phyloP scores from a whole-genome alignment of 2,797 vertebrate species.

The Meda fulgida region DNA sequence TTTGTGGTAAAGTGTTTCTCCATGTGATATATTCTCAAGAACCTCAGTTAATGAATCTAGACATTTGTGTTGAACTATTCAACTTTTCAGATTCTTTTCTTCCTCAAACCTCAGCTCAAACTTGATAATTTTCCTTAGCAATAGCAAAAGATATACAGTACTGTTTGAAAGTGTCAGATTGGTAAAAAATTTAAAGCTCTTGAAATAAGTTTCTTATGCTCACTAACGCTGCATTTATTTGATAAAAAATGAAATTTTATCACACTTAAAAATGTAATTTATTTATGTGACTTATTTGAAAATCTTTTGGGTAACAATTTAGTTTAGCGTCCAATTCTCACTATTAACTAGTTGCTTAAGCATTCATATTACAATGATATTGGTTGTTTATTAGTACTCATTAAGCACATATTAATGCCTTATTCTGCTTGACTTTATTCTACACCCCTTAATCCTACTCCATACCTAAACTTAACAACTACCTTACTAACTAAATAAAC shows the following conservation, averaged over 20 bases:
- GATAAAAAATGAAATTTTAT: neutral
- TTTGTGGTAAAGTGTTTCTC: constrained; percentile 79
- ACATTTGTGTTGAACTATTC: neutral
- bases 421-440: no score
- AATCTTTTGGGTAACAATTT: neutral
- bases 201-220: no score
- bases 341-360: no score
- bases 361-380: no score
- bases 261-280: neutral
- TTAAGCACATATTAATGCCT: no score
- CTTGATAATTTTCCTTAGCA: neutral
- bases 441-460: no score
- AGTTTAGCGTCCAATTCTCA: no score
- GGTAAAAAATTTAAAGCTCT: no score
- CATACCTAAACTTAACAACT: no score
- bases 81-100: neutral
- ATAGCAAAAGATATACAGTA: neutral
- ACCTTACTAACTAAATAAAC: no score
- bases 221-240: neutral
- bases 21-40: neutral
- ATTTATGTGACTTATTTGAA: neutral
- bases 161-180: neutral
- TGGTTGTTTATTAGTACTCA: no score
- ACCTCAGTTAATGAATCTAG: neutral
- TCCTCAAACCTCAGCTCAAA: constrained; percentile 17